A percentile compares a stretch with the other conserved stretches of the same genome.
phyloP scores from a whole-genome alignment of 2,888 invertebrate genomes.

The Molorchus minor region DNA sequence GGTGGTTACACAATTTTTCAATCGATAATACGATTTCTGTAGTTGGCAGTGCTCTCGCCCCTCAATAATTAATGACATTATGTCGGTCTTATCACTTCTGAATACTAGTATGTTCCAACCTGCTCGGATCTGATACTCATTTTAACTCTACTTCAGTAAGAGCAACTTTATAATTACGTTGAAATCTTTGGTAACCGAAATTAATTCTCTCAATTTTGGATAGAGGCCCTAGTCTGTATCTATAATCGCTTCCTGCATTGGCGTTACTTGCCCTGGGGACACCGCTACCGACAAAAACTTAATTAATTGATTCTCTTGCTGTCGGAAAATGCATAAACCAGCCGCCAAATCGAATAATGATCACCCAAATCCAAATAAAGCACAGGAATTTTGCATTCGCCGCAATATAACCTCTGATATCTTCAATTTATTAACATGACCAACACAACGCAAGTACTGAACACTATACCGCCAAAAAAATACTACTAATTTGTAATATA shows the following conservation, averaged over 20 bases:
- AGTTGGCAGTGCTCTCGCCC: slow-evolving; percentile 42
- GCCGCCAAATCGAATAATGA: not conserved
- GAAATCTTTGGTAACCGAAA: slow-evolving; percentile 36
- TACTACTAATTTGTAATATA: too few relatives aligned
- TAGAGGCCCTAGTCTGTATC: slow-evolving; percentile 36
- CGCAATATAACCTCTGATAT: too few relatives aligned
- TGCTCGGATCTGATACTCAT: slow-evolving; percentile 36
- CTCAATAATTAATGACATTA: slow-evolving; percentile 44
- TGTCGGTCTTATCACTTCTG: slow-evolving; percentile 40
- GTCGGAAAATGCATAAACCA: not conserved
- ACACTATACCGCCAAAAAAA: too few relatives aligned
- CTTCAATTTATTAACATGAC: too few relatives aligned
- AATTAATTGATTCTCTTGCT: slow-evolving; percentile 8
- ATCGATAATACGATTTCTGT: slow-evolving; percentile 44
- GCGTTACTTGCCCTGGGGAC: slow-evolving; percentile 12
- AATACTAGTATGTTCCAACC: slow-evolving; percentile 40
- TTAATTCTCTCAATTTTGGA: slow-evolving; percentile 36
- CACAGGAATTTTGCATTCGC: too few relatives aligned
- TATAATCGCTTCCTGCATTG: slow-evolving; percentile 34
- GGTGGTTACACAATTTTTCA: slow-evolving; percentile 44
- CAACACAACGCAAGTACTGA: too few relatives aligned
- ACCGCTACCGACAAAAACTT: slow-evolving; percentile 8
- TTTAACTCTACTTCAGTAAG: slow-evolving; percentile 29
- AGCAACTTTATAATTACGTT: slow-evolving; percentile 42
- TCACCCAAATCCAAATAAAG: too few relatives aligned